Percentiles rank a stretch among this genome's conserved stretches.
These are phyloP conservation scores for Cephalopachus bancanus DNA, from an alignment of 2,797 vertebrate species.

Conservation along the genomic window DNA sequence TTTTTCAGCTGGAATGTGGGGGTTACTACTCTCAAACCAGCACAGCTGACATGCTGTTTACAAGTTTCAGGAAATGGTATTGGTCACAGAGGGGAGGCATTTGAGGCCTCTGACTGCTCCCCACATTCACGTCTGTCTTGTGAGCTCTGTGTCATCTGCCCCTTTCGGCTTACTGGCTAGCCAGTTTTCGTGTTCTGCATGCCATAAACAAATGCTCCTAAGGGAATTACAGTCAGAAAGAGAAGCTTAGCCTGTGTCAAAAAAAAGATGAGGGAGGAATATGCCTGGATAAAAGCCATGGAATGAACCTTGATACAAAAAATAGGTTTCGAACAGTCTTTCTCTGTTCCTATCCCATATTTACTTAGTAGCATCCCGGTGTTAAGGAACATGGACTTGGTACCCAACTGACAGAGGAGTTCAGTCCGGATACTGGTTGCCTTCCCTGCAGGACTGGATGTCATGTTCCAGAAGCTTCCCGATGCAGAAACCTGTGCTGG, in stretches of 20 bases:
- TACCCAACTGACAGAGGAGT: not conserved
- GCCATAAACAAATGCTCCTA: conserved; percentile 33
- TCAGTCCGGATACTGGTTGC: conserved; percentile 1
- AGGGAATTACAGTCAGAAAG: not conserved
- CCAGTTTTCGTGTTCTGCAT: conserved; percentile 44
- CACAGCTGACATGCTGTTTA: not conserved
- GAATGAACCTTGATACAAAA: conserved; percentile 66
- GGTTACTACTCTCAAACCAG: not conserved
- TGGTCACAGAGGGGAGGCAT: not conserved
- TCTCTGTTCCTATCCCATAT: conserved; percentile 33
- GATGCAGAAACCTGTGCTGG: not conserved
- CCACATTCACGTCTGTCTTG: rapidly evolving
- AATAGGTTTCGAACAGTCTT: conserved; percentile 48
- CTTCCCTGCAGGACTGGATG: not conserved
- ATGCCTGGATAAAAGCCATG: not conserved
- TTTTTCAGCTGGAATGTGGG: not conserved
- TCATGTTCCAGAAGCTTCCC: not conserved
- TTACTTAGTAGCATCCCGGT: conserved; percentile 41
- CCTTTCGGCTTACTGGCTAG: conserved; percentile 40
- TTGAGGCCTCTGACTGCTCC: not conserved
- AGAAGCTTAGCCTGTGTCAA: conserved; percentile 56
- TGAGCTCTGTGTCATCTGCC: not conserved
- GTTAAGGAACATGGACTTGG: conserved; percentile 38
- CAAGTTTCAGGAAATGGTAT: conserved; percentile 6
- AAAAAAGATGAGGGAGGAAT: conserved; percentile 55